phyloP scores from a whole-genome alignment of 2,797 vertebrate genomes.

The Sebastes jordani region DNA sequence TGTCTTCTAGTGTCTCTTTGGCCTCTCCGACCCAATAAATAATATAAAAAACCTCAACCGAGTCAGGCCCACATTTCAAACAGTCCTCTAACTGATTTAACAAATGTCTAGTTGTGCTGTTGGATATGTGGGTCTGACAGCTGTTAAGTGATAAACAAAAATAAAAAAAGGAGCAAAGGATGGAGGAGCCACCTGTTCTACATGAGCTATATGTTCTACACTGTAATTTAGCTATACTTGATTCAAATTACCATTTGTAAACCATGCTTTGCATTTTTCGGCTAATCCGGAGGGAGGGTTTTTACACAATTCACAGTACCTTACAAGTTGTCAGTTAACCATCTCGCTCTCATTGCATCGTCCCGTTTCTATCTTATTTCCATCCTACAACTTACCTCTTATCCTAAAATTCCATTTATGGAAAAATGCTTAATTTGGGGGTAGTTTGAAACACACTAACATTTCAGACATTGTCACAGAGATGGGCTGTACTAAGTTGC shows the following conservation, averaged over 20 bases:
- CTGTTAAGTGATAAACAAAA: conserved; percentile 15
- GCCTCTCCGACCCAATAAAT: conserved; percentile 54
- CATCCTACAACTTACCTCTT: conserved; percentile 51
- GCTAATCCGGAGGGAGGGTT: fast-evolving
- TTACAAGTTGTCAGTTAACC: not conserved
- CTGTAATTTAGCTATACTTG: not conserved
- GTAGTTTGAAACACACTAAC: not conserved
- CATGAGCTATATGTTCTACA: not conserved
- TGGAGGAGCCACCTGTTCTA: not conserved
- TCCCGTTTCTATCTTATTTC: not conserved
- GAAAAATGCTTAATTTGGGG: not conserved
- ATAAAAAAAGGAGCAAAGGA: not conserved
- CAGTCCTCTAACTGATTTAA: not conserved
- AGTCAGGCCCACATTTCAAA: conserved; percentile 42
- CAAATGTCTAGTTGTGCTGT: not conserved
- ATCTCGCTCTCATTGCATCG: not conserved
- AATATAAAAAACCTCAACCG: not conserved
- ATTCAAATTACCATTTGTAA: not conserved
- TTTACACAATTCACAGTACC: not conserved
- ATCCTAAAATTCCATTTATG: not conserved
- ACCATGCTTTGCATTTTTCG: not conserved
- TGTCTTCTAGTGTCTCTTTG: conserved; percentile 46
- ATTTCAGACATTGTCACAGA: not conserved
- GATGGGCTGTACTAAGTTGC: too few species aligned
- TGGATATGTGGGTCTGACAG: conserved; percentile 41